phyloP scores from a whole-genome alignment of 2,888 invertebrate genomes.

The Diplazon laetatorius region DNA sequence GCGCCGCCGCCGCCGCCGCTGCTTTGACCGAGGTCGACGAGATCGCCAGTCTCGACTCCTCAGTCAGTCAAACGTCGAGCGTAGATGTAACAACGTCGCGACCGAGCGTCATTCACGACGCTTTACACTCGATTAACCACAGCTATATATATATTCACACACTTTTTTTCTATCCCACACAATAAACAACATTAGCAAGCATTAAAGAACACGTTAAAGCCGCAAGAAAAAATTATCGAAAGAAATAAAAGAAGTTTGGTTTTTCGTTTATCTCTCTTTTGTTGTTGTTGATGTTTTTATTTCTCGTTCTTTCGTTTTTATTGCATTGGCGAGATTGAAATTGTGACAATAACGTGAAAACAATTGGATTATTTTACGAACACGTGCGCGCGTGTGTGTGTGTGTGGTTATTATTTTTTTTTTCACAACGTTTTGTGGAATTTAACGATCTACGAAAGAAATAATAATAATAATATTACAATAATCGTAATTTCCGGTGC shows the following conservation, averaged over 20 bases:
- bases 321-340: too few relatives aligned
- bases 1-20: constrained; percentile 73
- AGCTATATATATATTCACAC: neutral
- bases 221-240: too few relatives aligned
- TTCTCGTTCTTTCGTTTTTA: too few relatives aligned
- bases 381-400: too few relatives aligned
- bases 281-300: too few relatives aligned
- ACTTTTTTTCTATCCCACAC: neutral
- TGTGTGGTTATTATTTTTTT: neutral
- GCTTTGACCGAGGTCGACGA: constrained; percentile 74
- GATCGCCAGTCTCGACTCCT: constrained; percentile 66
- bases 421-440: too few relatives aligned
- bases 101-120: constrained; percentile 31
- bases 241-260: too few relatives aligned
- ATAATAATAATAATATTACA: neutral
- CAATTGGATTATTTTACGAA: neutral
- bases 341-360: neutral
- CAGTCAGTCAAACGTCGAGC: constrained; percentile 75
- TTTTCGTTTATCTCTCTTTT: too few relatives aligned
- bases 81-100: constrained; percentile 67
- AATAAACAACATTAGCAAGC: neutral
- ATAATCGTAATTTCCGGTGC: neutral
- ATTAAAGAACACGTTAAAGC: too few relatives aligned
- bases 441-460: too few relatives aligned
- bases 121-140: neutral